Base-by-base conservation (phyloP, 2,797 vertebrate genomes). In the Gymnocypris eckloni region DNA sequence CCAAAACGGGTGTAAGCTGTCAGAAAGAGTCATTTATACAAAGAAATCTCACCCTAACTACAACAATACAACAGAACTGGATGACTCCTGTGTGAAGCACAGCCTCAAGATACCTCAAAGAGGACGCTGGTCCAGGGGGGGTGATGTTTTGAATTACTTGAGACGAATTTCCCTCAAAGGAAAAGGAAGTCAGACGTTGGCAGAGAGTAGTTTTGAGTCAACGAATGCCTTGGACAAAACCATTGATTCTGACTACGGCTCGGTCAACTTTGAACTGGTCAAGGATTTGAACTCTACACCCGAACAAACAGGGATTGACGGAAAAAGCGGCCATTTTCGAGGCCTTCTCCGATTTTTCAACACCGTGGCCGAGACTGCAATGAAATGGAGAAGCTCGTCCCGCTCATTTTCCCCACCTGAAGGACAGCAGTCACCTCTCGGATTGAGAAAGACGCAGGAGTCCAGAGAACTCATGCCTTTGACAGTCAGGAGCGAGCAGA, bases 121-220 rank as follows among this genome's bases (percentile, higher is more conserved):
- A 93, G 54, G 90, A 90, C 95, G 93, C 86, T 95, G 90, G 88
- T 92, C 95, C 43, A 96, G 95, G 87, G 93, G 93, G 82, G 94
- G 94, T n/a, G 97, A 97, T 71, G 95, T 98, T 86, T 98, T 97
- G 96, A 97, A 93, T 90, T 98, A 97, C 93, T 90, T 97, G 88
- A 97, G 95, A 93, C 96, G 96, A 89, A 96, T 97, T 93, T 97
- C 97, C 64, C 88, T 97, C 81, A 91, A 95, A 82, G 94, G 94
- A 89, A 96, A 94, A 89, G 94, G 95, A 88, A 92, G 94, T 84
- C 93, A 95, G 33, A 95, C 92, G 79, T 92, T 93, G 83, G 90
- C 94, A 25, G 95, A 97, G 91, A 95, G 94, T 92, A 96, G 95
- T 84, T 93, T 94, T 80, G 96, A 96, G 88, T 95, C 94, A 12